Percentiles rank a stretch among this genome's conserved stretches.
Evolutionary conservation across 1,140 invertebrate genomes (phyloP).

Genomic region (Drosophila lacteicornis): DNA sequence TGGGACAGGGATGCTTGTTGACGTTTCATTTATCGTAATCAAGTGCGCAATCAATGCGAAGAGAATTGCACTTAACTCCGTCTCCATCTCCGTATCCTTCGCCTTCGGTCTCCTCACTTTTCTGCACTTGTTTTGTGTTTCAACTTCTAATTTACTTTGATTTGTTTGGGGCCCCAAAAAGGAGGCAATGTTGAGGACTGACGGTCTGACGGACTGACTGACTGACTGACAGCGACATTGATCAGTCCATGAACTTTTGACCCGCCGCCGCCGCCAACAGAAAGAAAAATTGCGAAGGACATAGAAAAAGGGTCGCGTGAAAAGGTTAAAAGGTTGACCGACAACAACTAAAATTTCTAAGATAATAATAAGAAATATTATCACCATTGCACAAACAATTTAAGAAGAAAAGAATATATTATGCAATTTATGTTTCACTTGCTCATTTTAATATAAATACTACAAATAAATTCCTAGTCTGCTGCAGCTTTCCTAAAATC

Average conservation of each 20-base stretch:
- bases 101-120: background rate
- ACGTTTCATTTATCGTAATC: constrained; percentile 83
- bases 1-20: constrained; percentile 57
- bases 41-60: constrained; percentile 81
- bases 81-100: constrained; percentile 6
- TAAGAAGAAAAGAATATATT: background rate
- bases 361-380: too few relatives aligned
- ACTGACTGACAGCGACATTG: constrained; percentile 35
- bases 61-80: constrained; percentile 76
- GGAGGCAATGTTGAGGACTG: constrained; percentile 15
- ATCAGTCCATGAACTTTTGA: constrained; percentile 39
- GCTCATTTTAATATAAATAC: background rate
- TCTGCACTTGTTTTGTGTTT: constrained; percentile 24
- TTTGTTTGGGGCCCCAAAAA: constrained; percentile 38
- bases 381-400: background rate
- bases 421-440: background rate
- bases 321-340: background rate
- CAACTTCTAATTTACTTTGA: constrained; percentile 76
- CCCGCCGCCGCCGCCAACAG: background rate
- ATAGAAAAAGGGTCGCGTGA: background rate
- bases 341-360: background rate
- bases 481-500: background rate
- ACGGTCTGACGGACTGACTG: background rate
- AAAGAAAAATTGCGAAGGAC: background rate
- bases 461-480: background rate